phyloP scores from a whole-genome alignment of 2,797 vertebrate genomes.

The Chromis chromis region DNA sequence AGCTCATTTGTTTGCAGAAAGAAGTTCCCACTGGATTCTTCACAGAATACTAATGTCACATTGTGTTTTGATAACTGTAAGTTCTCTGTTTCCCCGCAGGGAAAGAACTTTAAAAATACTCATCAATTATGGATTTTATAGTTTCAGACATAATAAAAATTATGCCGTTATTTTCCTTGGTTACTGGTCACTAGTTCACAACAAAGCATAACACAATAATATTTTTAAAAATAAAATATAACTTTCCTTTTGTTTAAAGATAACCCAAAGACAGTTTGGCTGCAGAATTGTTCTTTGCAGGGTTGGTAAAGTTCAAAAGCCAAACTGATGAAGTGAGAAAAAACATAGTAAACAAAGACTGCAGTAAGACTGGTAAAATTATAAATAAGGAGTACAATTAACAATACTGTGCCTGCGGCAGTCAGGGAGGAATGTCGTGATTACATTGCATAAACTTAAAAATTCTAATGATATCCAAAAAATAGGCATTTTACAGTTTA shows the following conservation, averaged over 20 bases:
- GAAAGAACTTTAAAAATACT: not conserved
- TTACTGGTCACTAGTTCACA: not conserved
- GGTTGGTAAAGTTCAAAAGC: not conserved
- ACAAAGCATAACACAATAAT: not conserved
- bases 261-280: slow-evolving; percentile 24
- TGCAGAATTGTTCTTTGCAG: slow-evolving; percentile 6
- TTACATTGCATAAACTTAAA: too few species aligned
- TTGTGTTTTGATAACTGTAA: slow-evolving; percentile 15
- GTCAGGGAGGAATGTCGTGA: too few species aligned
- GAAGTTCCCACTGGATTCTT: slow-evolving; percentile 12
- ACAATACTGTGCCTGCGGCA: too few species aligned
- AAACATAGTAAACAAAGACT: not conserved
- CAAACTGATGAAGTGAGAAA: slow-evolving; percentile 14
- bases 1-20: slow-evolving; percentile 7
- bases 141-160: not conserved
- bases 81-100: not conserved
- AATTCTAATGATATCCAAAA: too few species aligned
- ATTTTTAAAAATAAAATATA: not conserved
- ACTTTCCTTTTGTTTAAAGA: slow-evolving; percentile 8
- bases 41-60: slow-evolving; percentile 35
- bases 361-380: too few species aligned
- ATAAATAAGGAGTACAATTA: too few species aligned
- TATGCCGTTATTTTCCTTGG: not conserved
- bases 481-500: too few species aligned
- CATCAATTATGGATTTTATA: slow-evolving; percentile 24